Evolutionary conservation across 2,113 vertebrate genomes (phyloP), one percentile per base, ranked within the genome.

Genomic region (Epinephelus cyanopodus): DNA sequence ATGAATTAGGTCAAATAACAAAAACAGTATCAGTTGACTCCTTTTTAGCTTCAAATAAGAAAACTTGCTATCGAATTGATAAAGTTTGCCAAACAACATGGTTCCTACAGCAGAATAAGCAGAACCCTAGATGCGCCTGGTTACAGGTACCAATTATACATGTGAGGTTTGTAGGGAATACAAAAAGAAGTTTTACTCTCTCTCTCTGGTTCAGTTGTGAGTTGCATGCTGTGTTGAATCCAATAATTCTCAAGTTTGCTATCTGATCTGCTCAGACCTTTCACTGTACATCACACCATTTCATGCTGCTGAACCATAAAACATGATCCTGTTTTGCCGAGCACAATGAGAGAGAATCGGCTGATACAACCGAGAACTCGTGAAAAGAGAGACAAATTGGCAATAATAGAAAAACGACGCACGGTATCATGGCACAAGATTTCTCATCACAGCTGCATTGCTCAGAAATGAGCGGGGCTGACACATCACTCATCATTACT

Each of bases 251-350:
- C 7, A 61, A 25, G 60, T 80, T 61, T 84, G 7, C 62, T 45
- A 58, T 80, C 57, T 70, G 45, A 54, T 67, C 45, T 58, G 29
- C 54, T 76, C 66, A 18, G 76, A 65, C n/a, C 10, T 29, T 33
- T 52, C 25, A 58, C 58, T 69, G 73, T 63, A 65, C 71, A 75
- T 72, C n/a, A 73, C 54, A 58, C 62, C 71, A 76, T 74, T 83
- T 87, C 53, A 85, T 18, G 23, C 85, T 58, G 15, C 62, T 54
- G 57, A 77, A 57, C 63, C 64, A 33, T 68, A 58, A 82, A 89
- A 77, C 60, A 68, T 74, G 60, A 84, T 76, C 53, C 65, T 54
- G 48, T 68, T 85, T 52, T 73, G 66, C 57, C 63, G 50, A 79
- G 67, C 45, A 33, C 64, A 64, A 53, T 64, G 37, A 86, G 70